Evolutionary conservation across 2,888 invertebrate species (phyloP).

Genomic region (Sesia bembeciformis): DNA sequence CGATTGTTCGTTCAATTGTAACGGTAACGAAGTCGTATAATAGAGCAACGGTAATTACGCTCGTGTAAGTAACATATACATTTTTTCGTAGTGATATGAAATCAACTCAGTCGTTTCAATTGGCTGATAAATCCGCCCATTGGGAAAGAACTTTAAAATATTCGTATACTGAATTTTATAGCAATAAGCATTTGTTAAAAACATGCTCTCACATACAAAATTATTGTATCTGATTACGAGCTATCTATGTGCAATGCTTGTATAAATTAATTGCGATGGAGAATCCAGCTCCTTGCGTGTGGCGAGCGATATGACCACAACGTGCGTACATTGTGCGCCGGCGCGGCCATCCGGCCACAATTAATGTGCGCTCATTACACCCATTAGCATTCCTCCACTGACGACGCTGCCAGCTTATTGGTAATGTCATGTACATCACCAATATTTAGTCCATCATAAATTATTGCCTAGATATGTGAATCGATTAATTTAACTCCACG

Average conservation of each 20-base stretch:
- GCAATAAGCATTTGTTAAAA: no score
- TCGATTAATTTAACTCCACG: constrained; percentile 25
- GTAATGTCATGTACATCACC: constrained; percentile 38
- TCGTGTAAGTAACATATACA: constrained; percentile 12
- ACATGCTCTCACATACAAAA: no score
- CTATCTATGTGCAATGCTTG: constrained; percentile 14
- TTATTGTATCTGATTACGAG: constrained; percentile 3
- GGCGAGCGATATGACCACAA: constrained; percentile 16
- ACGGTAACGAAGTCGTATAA: constrained; percentile 36
- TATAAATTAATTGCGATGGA: not conserved
- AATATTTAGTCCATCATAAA: constrained; percentile 41
- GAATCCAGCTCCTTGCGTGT: constrained; percentile 8
- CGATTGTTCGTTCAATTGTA: constrained; percentile 35
- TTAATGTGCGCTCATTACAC: constrained; percentile 43
- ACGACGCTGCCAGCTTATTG: constrained; percentile 34
- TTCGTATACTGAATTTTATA: no score
- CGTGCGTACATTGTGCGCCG: constrained; percentile 17
- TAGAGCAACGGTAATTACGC: constrained; percentile 35
- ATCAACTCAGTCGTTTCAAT: not conserved
- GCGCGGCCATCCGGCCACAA: constrained; percentile 19
- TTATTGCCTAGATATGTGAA: constrained; percentile 26
- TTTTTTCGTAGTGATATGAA: not conserved
- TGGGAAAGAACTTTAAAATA: no score
- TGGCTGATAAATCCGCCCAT: no score
- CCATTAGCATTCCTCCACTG: constrained; percentile 49